Conservation (phyloP, 2,797 vertebrate species). For the Sebastolobus altivelis region DNA sequence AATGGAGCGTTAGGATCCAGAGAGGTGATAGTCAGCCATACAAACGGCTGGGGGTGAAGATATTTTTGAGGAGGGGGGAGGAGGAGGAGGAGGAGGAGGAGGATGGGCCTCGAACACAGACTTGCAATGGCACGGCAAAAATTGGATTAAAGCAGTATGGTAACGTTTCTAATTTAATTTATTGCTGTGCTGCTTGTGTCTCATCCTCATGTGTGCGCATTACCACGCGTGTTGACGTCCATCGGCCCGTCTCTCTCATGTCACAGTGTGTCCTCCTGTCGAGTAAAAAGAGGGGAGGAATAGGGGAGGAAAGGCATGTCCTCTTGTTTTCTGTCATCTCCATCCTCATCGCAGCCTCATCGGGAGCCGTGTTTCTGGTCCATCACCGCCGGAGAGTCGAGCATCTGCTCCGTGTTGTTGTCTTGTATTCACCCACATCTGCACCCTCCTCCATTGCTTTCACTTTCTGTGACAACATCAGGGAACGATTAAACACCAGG, state of each 20-base stretch:
- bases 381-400: slow-evolving; percentile 20
- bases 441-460: slow-evolving; percentile 28
- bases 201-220: slow-evolving; percentile 67
- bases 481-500: slow-evolving; percentile 42
- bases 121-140: slow-evolving; percentile 83
- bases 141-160: slow-evolving; percentile 90
- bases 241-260: slow-evolving; percentile 52
- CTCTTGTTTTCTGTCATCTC: slow-evolving; percentile 58
- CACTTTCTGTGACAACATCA: slow-evolving; percentile 49
- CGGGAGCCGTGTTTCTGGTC: neutral
- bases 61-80: slow-evolving; percentile 74
- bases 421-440: slow-evolving; percentile 37
- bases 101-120: slow-evolving; percentile 85
- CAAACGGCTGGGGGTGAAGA: slow-evolving; percentile 67
- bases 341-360: slow-evolving; percentile 58
- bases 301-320: too few species aligned
- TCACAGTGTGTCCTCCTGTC: slow-evolving; percentile 55
- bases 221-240: slow-evolving; percentile 58
- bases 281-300: slow-evolving; percentile 13
- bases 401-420: slow-evolving; percentile 50
- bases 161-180: slow-evolving; percentile 85
- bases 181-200: slow-evolving; percentile 73
- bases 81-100: slow-evolving; percentile 71
- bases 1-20: slow-evolving; percentile 78
- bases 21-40: slow-evolving; percentile 71